Evolutionary conservation across 1,140 invertebrate genomes (phyloP).

Genomic region (Zaprionus camerounensis): DNA sequence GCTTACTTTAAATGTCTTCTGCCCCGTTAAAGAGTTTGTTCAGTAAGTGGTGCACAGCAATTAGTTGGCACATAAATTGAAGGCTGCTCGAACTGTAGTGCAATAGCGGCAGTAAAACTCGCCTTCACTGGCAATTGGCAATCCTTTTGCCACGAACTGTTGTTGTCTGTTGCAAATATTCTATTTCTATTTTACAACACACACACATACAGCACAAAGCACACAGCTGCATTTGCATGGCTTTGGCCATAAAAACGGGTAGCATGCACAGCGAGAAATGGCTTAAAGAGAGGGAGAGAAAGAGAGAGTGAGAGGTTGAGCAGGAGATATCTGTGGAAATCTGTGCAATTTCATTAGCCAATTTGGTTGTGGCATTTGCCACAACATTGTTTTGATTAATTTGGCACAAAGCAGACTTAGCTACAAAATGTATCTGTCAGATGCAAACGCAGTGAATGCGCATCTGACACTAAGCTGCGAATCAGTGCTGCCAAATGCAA

Average conservation of each 20-base stretch:
- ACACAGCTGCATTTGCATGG: conserved; percentile 67
- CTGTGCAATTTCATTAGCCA: conserved; percentile 62
- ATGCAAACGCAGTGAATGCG: conserved; percentile 12
- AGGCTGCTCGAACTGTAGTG: background rate
- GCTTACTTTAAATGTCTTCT: background rate
- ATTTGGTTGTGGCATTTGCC: conserved; percentile 61
- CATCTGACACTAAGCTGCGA: conserved; percentile 61
- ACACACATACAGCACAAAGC: conserved; percentile 32
- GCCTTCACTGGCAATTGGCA: conserved; percentile 33
- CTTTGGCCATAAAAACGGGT: conserved; percentile 71
- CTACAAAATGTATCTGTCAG: conserved; percentile 25
- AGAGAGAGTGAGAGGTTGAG: background rate
- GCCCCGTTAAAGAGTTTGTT: background rate
- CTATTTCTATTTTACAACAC: conserved; percentile 49
- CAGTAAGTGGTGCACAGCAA: conserved; percentile 3
- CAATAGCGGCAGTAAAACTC: background rate
- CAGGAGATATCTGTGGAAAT: conserved; percentile 19
- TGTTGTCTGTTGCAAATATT: conserved; percentile 24
- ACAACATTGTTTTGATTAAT: conserved; percentile 79
- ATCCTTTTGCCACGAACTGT: conserved; percentile 18
- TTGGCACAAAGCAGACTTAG: conserved; percentile 49
- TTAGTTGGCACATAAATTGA: conserved; percentile 33
- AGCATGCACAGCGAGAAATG: conserved; percentile 37
- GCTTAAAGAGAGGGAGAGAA: conserved; percentile 16
- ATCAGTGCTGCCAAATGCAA: conserved; percentile 36